A percentile compares a stretch with the other conserved stretches of the same genome.
Evolutionary conservation across 2,113 vertebrate species (phyloP).

Genomic region (Rhinogobius similis): DNA sequence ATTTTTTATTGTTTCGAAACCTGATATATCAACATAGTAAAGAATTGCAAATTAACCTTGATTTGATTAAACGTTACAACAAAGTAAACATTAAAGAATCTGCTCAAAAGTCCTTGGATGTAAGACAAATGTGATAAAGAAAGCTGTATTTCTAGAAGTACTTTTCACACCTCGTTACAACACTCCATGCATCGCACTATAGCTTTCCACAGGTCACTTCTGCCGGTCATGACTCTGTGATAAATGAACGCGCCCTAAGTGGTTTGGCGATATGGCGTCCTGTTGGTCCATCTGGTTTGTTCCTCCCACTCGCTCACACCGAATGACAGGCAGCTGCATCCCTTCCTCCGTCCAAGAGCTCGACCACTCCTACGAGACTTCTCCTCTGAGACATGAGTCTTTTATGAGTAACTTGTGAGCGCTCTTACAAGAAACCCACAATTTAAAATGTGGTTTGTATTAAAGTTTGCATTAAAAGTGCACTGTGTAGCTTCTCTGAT

Average conservation of each 20-base stretch:
- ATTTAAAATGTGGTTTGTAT: conserved; percentile 1
- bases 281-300: conserved; percentile 52
- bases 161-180: background rate
- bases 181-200: too few species aligned
- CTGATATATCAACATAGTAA: too few species aligned
- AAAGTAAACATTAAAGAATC: too few species aligned
- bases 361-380: conserved; percentile 33
- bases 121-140: too few species aligned
- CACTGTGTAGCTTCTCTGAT: background rate
- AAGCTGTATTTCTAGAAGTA: background rate
- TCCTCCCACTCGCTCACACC: conserved; percentile 38
- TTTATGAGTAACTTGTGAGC: conserved; percentile 8
- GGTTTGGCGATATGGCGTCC: conserved; percentile 47
- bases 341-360: conserved; percentile 52
- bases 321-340: conserved; percentile 71
- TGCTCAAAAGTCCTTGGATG: too few species aligned
- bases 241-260: conserved; percentile 53
- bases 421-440: background rate
- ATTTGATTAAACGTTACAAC: too few species aligned
- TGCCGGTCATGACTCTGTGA: conserved; percentile 26
- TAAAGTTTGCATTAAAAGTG: background rate
- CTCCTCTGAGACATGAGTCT: conserved; percentile 18
- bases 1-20: too few species aligned
- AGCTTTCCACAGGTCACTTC: background rate
- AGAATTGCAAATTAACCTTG: too few species aligned